Percentiles rank a stretch among this genome's conserved stretches.
Conservation (phyloP, 2,888 invertebrate species). For the Acrobasis repandana region DNA sequence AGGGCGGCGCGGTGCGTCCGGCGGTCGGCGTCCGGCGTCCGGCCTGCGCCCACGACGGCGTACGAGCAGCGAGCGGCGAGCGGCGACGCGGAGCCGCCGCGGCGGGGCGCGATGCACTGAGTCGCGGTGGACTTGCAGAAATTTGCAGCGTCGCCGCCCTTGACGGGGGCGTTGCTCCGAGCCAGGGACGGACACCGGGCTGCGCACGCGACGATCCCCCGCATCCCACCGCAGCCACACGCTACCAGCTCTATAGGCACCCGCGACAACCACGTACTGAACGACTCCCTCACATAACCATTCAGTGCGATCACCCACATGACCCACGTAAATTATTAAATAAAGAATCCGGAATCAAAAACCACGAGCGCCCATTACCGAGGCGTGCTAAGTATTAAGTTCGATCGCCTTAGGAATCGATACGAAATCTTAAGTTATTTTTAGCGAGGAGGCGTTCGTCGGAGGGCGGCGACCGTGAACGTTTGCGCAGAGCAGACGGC, state of each 20-base stretch:
- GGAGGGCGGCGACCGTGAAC: slow-evolving; percentile 72
- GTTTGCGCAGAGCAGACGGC: slow-evolving; percentile 52
- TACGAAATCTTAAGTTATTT: slow-evolving; percentile 63
- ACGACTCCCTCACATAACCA: slow-evolving; percentile 5
- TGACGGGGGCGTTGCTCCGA: slow-evolving; percentile 83
- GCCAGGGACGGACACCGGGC: slow-evolving; percentile 77
- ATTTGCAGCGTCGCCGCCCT: slow-evolving; percentile 83
- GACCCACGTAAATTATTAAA: slow-evolving; percentile 8
- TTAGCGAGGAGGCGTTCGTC: slow-evolving; percentile 58
- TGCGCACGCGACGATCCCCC: slow-evolving; percentile 79
- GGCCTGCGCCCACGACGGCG: slow-evolving; percentile 59
- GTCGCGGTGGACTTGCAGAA: slow-evolving; percentile 79
- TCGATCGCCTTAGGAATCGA: slow-evolving; percentile 38
- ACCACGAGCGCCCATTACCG: slow-evolving; percentile 20
- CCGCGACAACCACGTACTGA: background rate
- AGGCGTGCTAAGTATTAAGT: slow-evolving; percentile 15
- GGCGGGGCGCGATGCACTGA: slow-evolving; percentile 82
- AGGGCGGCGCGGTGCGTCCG: slow-evolving; percentile 69
- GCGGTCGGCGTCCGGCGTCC: slow-evolving; percentile 38
- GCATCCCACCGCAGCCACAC: slow-evolving; percentile 50
- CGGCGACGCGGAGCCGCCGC: slow-evolving; percentile 78
- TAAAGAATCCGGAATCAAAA: slow-evolving; percentile 12
- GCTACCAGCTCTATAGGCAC: background rate
- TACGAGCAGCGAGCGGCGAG: slow-evolving; percentile 54
- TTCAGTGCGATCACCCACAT: slow-evolving; percentile 3